Evolutionary conservation across 1,140 invertebrate species (phyloP).

Genomic region (Drosophila navojoa): DNA sequence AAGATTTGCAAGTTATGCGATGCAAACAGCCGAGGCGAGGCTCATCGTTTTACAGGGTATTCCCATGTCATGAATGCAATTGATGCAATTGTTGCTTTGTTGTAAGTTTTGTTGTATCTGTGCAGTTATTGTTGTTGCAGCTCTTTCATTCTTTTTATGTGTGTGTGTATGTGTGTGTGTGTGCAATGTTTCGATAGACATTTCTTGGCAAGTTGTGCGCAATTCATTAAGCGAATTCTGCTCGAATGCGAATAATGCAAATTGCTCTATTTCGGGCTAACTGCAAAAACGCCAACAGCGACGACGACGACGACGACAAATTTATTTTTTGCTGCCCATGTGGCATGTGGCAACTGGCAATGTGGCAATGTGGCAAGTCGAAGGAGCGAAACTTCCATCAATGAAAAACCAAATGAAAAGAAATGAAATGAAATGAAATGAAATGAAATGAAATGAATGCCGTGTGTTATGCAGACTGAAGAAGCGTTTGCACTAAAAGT

Average conservation of each 20-base stretch:
- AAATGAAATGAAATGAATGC: constrained; percentile 65
- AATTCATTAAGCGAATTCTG: constrained; percentile 75
- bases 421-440: constrained; percentile 50
- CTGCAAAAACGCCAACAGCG: constrained; percentile 34
- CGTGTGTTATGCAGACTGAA: constrained; percentile 39
- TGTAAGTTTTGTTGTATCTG: constrained; percentile 1
- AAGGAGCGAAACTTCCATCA: constrained; percentile 34
- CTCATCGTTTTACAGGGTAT: too few species aligned
- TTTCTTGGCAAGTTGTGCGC: constrained; percentile 76
- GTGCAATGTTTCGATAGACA: constrained; percentile 7
- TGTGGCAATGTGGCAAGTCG: constrained; percentile 2
- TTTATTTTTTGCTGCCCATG: constrained; percentile 72
- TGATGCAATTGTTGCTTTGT: constrained; percentile 11
- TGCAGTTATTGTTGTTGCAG: neutral
- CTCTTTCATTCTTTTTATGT: neutral
- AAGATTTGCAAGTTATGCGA: too few species aligned
- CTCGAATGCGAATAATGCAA: constrained; percentile 76
- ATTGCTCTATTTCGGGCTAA: constrained; percentile 73
- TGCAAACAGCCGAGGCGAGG: too few species aligned
- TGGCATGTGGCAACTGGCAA: constrained; percentile 23
- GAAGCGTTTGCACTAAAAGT: constrained; percentile 64
- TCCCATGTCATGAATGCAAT: constrained; percentile 4
- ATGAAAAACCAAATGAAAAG: constrained; percentile 62
- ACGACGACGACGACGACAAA: constrained; percentile 76
- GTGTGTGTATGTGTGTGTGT: neutral